phyloP scores from a whole-genome alignment of 2,797 vertebrate species.

The Bradypus variegatus region DNA sequence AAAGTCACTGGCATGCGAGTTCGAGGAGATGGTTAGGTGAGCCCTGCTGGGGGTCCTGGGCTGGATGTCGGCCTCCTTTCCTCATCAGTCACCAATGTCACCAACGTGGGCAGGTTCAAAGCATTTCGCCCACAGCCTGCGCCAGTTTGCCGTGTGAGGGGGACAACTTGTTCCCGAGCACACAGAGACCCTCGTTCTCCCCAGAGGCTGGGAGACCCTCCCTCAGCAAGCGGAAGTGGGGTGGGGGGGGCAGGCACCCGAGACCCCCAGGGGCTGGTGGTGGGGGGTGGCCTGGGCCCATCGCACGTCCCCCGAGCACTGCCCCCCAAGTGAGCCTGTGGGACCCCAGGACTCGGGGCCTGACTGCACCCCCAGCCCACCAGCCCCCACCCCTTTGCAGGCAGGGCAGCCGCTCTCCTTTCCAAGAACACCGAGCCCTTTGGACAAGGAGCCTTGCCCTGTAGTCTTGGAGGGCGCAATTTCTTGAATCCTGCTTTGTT shows the following conservation, averaged over 20 bases:
- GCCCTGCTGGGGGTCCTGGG: too few species aligned
- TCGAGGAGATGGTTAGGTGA: too few species aligned
- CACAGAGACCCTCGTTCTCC: background rate
- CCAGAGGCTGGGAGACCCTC: too few species aligned
- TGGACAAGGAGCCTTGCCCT: background rate
- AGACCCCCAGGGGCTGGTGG: background rate
- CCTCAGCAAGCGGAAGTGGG: background rate
- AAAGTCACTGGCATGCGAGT: too few species aligned
- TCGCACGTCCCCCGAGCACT: too few species aligned
- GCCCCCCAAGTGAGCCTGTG: background rate
- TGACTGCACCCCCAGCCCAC: background rate
- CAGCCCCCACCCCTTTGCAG: fast-evolving
- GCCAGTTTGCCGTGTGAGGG: background rate
- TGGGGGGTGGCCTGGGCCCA: background rate
- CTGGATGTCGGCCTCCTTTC: background rate
- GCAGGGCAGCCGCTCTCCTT: background rate
- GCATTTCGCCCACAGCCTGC: background rate
- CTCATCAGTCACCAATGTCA: background rate
- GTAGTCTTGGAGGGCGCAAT: background rate
- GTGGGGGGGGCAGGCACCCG: background rate
- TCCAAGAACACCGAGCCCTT: background rate
- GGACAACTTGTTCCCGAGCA: background rate
- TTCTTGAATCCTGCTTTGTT: background rate
- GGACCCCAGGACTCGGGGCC: background rate
- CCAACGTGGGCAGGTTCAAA: background rate